Conservation (phyloP, 2,113 vertebrate species). For the Hemiprocne comata region DNA sequence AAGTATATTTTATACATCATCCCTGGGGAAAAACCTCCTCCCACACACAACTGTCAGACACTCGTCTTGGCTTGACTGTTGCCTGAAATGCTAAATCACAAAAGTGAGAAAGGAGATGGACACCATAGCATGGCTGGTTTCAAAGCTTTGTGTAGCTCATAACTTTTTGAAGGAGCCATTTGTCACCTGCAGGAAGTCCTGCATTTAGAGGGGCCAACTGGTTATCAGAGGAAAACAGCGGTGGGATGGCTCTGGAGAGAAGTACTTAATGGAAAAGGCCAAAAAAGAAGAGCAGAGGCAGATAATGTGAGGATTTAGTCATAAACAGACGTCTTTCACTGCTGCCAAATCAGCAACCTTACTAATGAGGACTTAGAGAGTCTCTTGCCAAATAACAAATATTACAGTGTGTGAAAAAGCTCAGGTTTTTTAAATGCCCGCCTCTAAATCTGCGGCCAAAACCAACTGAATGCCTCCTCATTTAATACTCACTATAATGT, state of each 20-base stretch:
- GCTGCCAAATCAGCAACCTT: constrained; percentile 47
- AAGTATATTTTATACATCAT: background rate
- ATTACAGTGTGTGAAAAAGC: constrained; percentile 29
- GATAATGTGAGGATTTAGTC: constrained; percentile 27
- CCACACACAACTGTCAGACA: background rate
- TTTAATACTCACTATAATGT: constrained; percentile 18
- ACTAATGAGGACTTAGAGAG: constrained; percentile 32
- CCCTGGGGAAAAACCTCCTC: background rate
- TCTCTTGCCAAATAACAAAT: constrained; percentile 34
- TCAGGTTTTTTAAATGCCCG: constrained; percentile 32
- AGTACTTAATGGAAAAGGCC: background rate
- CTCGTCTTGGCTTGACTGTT: constrained; percentile 13
- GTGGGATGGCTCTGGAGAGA: background rate
- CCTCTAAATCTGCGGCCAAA: constrained; percentile 30
- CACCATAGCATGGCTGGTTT: background rate
- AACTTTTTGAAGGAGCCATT: background rate
- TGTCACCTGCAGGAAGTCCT: background rate
- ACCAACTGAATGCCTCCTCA: constrained; percentile 41
- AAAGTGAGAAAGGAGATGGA: background rate
- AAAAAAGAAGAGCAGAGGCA: background rate
- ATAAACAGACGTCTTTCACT: background rate
- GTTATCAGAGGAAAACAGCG: background rate
- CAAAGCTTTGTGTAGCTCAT: background rate
- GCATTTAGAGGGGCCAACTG: background rate
- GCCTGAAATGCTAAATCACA: background rate